These are phyloP conservation scores for Microctenopoma steveboyesi DNA, from an alignment of 2,797 vertebrate genomes.

Conservation along the genomic window DNA sequence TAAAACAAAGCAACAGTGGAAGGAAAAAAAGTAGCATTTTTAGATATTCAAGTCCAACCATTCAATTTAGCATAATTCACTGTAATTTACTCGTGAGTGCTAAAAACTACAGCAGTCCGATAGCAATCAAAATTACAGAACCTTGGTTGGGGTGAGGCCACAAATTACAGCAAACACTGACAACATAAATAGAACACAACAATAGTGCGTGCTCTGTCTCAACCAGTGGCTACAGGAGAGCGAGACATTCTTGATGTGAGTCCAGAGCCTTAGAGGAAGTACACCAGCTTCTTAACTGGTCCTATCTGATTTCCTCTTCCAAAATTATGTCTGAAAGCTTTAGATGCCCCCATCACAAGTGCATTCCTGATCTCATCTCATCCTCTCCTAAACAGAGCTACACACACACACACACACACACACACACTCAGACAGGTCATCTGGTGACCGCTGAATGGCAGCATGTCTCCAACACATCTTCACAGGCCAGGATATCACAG, in stretches of 20 bases:
- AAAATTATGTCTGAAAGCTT: slow-evolving; percentile 40
- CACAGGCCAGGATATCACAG: slow-evolving; percentile 40
- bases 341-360: slow-evolving; percentile 33
- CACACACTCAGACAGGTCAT: slow-evolving; percentile 34
- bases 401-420: slow-evolving; percentile 24
- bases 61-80: slow-evolving; percentile 80
- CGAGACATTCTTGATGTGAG: slow-evolving; percentile 59
- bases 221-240: slow-evolving; percentile 43
- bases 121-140: slow-evolving; percentile 78
- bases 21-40: slow-evolving; percentile 68
- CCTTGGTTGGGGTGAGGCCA: slow-evolving; percentile 69
- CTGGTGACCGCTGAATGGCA: slow-evolving; percentile 44
- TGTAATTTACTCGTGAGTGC: slow-evolving; percentile 79
- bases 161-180: slow-evolving; percentile 79
- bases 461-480: slow-evolving; percentile 37
- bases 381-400: background rate
- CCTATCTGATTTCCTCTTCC: slow-evolving; percentile 79
- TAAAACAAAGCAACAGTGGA: slow-evolving; percentile 63
- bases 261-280: slow-evolving; percentile 70
- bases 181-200: slow-evolving; percentile 77
- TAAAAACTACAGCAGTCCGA: slow-evolving; percentile 74
- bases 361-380: slow-evolving; percentile 45
- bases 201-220: slow-evolving; percentile 72
- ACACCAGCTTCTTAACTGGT: slow-evolving; percentile 59
- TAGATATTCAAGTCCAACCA: slow-evolving; percentile 69